Evolutionary conservation across 2,888 invertebrate genomes (phyloP).

Genomic region (Nephrotoma appendiculata): DNA sequence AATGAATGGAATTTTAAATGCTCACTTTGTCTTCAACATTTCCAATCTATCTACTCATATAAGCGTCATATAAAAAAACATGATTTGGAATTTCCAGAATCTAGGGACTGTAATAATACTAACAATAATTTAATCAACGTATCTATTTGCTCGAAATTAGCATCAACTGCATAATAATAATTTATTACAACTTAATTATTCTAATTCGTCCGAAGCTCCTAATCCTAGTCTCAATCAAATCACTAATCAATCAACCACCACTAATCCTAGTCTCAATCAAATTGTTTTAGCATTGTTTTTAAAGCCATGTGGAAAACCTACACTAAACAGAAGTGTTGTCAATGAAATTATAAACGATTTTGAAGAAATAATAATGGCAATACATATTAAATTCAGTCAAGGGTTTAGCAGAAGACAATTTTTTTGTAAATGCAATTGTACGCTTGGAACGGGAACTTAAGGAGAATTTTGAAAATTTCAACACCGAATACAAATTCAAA

Average conservation of each 20-base stretch:
- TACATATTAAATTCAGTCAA: neutral
- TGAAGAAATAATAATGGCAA: neutral
- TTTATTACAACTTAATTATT: neutral
- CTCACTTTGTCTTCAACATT: neutral
- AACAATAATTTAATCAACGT: neutral
- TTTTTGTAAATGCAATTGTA: neutral
- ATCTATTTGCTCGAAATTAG: neutral
- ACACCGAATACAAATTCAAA: slow-evolving; percentile 7
- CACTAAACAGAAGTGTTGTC: neutral
- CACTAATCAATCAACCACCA: neutral
- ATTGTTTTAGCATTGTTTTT: neutral
- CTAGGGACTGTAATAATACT: neutral
- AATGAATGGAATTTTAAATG: neutral
- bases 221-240: neutral
- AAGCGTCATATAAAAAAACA: neutral
- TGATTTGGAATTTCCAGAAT: neutral
- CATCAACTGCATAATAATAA: neutral
- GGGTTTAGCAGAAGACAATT: neutral
- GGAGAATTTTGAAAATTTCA: neutral
- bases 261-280: neutral
- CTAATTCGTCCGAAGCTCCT: neutral
- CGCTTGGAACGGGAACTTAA: neutral
- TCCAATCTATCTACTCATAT: neutral
- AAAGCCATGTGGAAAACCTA: neutral
- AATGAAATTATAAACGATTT: neutral